These are phyloP conservation scores for Dasypus novemcinctus DNA, from an alignment of 2,113 vertebrate genomes.

Conservation along the genomic window DNA sequence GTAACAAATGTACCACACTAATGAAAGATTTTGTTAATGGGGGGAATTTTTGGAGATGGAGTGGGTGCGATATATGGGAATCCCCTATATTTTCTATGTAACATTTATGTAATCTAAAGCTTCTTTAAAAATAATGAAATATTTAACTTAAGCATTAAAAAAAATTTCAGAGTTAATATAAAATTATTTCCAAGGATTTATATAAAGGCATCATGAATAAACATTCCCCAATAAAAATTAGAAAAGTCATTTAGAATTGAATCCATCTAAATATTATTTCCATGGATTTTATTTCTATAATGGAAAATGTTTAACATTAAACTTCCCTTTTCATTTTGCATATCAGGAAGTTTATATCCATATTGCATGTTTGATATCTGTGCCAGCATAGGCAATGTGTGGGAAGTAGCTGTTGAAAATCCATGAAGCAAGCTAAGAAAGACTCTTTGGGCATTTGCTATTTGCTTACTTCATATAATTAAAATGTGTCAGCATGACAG, in stretches of 20 bases:
- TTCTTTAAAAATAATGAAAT: too few relatives aligned
- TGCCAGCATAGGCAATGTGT: background rate
- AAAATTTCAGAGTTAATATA: background rate
- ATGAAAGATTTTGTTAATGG: too few relatives aligned
- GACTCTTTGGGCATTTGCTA: background rate
- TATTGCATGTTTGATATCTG: background rate
- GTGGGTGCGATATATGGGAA: too few relatives aligned
- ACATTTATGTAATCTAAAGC: too few relatives aligned
- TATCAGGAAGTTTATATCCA: background rate
- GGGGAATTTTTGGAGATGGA: too few relatives aligned
- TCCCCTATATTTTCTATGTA: too few relatives aligned
- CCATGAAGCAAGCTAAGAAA: background rate
- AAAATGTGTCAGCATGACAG: background rate
- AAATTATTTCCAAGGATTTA: background rate
- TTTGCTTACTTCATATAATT: background rate
- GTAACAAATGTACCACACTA: too few relatives aligned
- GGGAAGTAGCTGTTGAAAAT: background rate
- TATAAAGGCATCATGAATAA: background rate
- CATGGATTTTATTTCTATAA: background rate
- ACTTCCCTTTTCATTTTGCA: background rate
- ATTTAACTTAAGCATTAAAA: too few relatives aligned
- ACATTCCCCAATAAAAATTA: background rate
- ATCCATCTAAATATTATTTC: background rate
- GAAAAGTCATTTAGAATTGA: background rate
- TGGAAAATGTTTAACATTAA: background rate